Base-by-base conservation (phyloP, 2,888 invertebrate species). In the Phalera bucephala region DNA sequence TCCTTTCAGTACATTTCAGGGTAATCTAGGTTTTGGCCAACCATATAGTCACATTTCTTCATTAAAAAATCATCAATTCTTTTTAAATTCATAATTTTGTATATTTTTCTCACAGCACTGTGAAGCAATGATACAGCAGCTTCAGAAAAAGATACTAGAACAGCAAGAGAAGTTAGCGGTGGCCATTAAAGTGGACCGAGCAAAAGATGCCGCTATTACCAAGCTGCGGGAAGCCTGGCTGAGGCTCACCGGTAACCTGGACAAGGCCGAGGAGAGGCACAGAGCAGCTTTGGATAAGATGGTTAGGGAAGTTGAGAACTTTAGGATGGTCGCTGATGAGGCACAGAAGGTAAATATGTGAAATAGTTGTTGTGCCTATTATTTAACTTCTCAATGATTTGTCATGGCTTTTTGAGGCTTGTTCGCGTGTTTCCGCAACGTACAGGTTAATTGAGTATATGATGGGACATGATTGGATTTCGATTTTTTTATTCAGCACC, bases 121-220 rank as follows among this genome's bases (percentile, higher is more conserved):
- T 58, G 96, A 96, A 78, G 91, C 93, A 40, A 86, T 94, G 56
- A 95, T 96, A 32, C 93, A 94, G 60, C 91, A 93, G 32, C 77
- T 96, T 1, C 96, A 96, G 68, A 91, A 91, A 52, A 93, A 93
- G 51, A 78, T 94, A 31, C 78, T 96, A 14, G 95, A 96, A 52
- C 93, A 94, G 54, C 95, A 96, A 69, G 95, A 96, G 69, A 94
- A 94, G 57, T 72, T 96, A 15, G 94, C 95, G 0, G 95, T 96
- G 0, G 96, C 96, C 0, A 73, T 95, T 3, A 92, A 93, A 72
- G 94, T 96, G 0, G 96, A 96, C 72, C 91, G 92, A 36, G 91
- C 93, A 0, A 96, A 96, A 67, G 95, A 95, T 58, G 77, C 86
- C 0, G 93, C 94, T 0, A 92, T 96, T 35, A 64, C 82, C 2